Evolutionary conservation across 2,888 invertebrate species (phyloP), one percentile per base, ranked within the genome.

Genomic region (Spodoptera picta): DNA sequence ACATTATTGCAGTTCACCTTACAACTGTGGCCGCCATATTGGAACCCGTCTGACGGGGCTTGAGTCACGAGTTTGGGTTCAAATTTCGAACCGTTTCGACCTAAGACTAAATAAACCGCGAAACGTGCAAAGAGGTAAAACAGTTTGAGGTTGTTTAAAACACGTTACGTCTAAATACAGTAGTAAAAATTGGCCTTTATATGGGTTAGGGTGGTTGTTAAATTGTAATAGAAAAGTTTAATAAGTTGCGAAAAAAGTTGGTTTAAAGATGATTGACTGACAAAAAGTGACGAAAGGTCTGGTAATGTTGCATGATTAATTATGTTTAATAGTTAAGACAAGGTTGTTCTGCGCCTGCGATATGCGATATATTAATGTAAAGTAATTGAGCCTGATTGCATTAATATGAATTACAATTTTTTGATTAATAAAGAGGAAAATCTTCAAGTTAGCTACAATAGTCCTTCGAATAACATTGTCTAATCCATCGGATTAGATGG

Each of bases 41-140:
- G 77, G 83, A 89, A 92, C 91, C 86, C 81, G 91, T 90, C 85
- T 60, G 75, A 83, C 89, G 78, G 76, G 87, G 73, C 51, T 79
- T 83, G 83, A 89, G 90, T 91, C 92, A 92, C 91, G 92, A 89
- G 77, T 83, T 67, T 56, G 71, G 88, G 84, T 83, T 91, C 90
- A 83, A 84, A 88, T 91, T 91, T 87, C 91, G 83, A 86, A 76
- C 82, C 81, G 65, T 69, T 78, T 64, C 57, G 69, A 49, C 60
- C 66, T 63, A 78, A 83, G 84, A 84, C 85, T 83, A 84, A 79
- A 78, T 77, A 79, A 76, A 74, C 60, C 54, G 36, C 55, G 49
- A 58, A 62, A 65, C 63, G 67, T 75, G 64, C 66, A 44, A 64
- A 44, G 55, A 59, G 56, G 59, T 75, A 63, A 69, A 75, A 72